Conservation (phyloP, 2,888 invertebrate genomes). For the Vanessa cardui region DNA sequence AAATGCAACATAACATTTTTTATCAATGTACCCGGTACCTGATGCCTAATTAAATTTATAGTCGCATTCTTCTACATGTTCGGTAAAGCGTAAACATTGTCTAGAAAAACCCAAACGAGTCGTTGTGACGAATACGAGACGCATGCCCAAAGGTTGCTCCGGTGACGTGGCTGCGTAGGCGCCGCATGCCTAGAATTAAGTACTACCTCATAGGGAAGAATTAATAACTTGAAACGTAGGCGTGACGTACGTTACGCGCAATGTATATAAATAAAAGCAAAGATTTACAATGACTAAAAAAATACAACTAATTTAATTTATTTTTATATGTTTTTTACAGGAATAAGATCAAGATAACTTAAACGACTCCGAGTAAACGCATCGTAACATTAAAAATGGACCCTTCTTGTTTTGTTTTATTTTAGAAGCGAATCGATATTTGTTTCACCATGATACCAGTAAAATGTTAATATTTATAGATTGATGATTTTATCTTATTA, state of each 20-base stretch:
- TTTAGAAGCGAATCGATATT: too few species aligned
- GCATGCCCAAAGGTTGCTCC: conserved; percentile 39
- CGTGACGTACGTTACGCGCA: conserved; percentile 61
- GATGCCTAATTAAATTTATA: conserved; percentile 19
- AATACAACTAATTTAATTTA: too few species aligned
- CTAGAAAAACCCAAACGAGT: conserved; percentile 58
- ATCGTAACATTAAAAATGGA: too few species aligned
- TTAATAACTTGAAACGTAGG: conserved; percentile 56
- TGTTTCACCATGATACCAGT: too few species aligned
- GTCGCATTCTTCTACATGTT: conserved; percentile 26
- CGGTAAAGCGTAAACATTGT: conserved; percentile 46
- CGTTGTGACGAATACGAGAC: conserved; percentile 47
- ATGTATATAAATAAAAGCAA: background rate
- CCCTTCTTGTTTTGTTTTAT: too few species aligned
- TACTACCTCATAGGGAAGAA: conserved; percentile 56
- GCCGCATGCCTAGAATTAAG: conserved; percentile 63
- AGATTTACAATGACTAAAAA: too few species aligned
- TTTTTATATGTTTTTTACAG: too few species aligned
- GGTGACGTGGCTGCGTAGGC: conserved; percentile 55
- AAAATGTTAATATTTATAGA: too few species aligned
- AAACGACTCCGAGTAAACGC: too few species aligned
- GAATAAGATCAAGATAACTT: too few species aligned
- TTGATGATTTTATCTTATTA: too few species aligned
- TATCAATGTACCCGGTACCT: background rate
- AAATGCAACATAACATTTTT: background rate